Conservation (phyloP, 2,797 vertebrate genomes). For the Myotis pilosus region DNA sequence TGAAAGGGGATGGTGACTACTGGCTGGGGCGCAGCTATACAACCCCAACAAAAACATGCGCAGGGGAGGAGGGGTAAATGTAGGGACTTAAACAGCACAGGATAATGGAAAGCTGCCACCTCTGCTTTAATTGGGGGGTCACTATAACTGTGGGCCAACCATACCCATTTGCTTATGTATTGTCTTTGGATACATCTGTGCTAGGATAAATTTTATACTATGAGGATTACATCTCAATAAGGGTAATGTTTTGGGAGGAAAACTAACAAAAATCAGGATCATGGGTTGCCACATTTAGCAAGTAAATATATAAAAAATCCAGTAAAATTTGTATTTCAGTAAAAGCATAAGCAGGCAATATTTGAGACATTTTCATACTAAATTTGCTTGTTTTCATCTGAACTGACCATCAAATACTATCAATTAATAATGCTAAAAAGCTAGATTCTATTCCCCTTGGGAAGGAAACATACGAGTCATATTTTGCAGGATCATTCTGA, state of each 20-base stretch:
- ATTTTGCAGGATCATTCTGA: slow-evolving; percentile 68
- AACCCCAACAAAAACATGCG: not conserved
- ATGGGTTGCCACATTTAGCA: not conserved
- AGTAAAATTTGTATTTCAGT: not conserved
- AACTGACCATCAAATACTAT: slow-evolving; percentile 70
- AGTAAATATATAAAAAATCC: not conserved
- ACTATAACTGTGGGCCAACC: not conserved
- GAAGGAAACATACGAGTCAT: slow-evolving; percentile 69
- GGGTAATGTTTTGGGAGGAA: not conserved
- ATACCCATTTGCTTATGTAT: not conserved
- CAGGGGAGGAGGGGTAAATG: not conserved
- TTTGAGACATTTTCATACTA: not conserved
- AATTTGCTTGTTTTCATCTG: slow-evolving; percentile 54
- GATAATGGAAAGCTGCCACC: not conserved
- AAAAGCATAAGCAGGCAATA: not conserved
- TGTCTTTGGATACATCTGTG: not conserved
- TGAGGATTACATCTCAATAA: not conserved
- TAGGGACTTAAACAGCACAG: not conserved
- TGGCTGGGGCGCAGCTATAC: not conserved
- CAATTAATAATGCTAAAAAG: slow-evolving; percentile 39
- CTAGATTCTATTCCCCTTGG: slow-evolving; percentile 28
- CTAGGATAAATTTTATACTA: not conserved
- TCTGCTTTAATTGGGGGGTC: not conserved
- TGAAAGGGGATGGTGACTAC: not conserved
- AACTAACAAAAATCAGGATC: not conserved